These are phyloP conservation scores for Podarcis siculus DNA, from an alignment of 2,797 vertebrate species.

Conservation along the genomic window DNA sequence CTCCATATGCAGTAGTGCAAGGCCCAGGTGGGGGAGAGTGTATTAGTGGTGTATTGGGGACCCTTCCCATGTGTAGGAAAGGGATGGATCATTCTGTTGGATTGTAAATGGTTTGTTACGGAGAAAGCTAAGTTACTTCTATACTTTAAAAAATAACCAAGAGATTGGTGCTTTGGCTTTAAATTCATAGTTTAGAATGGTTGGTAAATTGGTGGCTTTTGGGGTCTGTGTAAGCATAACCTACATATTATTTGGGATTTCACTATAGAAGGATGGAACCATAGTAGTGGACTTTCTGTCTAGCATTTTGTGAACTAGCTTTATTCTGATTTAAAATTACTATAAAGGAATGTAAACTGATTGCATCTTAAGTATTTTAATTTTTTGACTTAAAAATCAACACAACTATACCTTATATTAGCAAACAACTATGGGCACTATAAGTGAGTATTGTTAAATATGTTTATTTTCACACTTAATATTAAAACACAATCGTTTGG, in stretches of 20 bases:
- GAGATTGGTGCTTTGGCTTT: slow-evolving; percentile 6
- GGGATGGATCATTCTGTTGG: neutral
- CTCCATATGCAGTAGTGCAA: neutral
- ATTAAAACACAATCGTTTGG: neutral
- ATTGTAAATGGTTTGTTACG: neutral
- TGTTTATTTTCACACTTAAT: neutral
- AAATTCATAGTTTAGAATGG: neutral
- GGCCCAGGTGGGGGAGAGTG: neutral
- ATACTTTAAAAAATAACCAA: neutral
- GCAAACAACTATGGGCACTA: neutral
- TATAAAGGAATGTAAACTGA: slow-evolving; percentile 20
- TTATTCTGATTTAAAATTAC: slow-evolving; percentile 35
- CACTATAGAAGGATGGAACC: neutral
- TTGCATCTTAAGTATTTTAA: neutral
- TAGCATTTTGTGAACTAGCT: slow-evolving; percentile 32
- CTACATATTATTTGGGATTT: slow-evolving; percentile 29
- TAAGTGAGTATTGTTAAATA: neutral
- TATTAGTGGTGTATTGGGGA: neutral
- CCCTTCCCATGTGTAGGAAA: neutral
- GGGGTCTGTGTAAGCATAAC: slow-evolving; percentile 22
- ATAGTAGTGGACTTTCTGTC: slow-evolving; percentile 14
- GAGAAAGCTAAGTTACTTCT: neutral
- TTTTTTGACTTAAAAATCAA: neutral
- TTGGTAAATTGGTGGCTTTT: neutral
- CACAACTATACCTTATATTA: neutral